Evolutionary conservation across 2,113 vertebrate species (phyloP), one percentile per base, ranked within the genome.

Genomic region (Notarius quadriscutis): DNA sequence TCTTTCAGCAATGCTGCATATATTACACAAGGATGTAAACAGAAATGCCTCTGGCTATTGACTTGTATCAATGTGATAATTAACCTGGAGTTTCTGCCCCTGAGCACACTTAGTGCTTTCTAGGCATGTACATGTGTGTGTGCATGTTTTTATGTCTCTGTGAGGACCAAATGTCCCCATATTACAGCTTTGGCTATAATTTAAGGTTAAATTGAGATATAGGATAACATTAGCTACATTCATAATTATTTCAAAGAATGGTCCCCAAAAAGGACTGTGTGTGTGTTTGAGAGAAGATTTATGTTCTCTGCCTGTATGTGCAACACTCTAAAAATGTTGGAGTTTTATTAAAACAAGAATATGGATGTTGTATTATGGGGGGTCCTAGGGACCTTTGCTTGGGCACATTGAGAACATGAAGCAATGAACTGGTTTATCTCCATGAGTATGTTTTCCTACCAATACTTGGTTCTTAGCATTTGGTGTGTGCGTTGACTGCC

Each of bases 11-110:
- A 65, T 72, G 48, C 85, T 84, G 84, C 86, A 62, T 71, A 77
- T 51, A 87, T 87, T 75, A 87, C 14, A 60, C 58, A 48, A 34
- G 22, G 67, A 77, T 81, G 60, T 81, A 87, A 84, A 81, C 82
- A 82, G 34, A 86, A 58, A 65, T n/a, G 55, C 87, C 83, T 88
- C 84, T 65, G 86, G 87, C 85, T 84, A 88, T 74, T 85, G 89
- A 80, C 74, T 75, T 87, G 69, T 84, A 86, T 90, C 81, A 81
- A 84, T 85, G 78, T 85, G 75, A 79, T 86, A 84, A 84, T 88
- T 75, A 22, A 74, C 58, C 69, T 48, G 84, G 84, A 48, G 51
- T 25, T 69, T 63, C 51, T 53, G 60, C 67, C 82, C 22, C 65
- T 82, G n/a, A 78, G 75, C 74, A 84, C 4, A 20, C 11, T 12